phyloP scores from a whole-genome alignment of 2,113 vertebrate genomes.

The Pollimyrus isidori region DNA sequence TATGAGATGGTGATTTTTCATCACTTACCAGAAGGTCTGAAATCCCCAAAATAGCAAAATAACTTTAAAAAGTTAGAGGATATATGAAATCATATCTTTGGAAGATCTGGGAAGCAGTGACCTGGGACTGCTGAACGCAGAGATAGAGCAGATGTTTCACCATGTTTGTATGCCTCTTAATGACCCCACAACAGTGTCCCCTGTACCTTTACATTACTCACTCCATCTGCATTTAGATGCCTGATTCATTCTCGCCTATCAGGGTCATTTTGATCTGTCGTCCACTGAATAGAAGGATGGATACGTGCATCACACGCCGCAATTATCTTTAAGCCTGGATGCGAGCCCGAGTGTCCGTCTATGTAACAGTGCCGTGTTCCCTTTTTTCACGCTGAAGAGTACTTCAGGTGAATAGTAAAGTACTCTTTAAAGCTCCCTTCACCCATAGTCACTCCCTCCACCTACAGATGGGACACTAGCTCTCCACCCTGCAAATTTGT shows the following conservation, averaged over 20 bases:
- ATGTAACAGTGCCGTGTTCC: constrained; percentile 38
- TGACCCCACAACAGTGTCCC: not conserved
- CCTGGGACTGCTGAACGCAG: not conserved
- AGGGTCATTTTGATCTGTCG: not conserved
- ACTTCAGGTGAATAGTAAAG: constrained; percentile 46
- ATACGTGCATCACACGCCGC: not conserved
- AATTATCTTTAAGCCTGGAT: not conserved
- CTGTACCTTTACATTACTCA: not conserved
- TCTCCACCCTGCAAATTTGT: constrained; percentile 20
- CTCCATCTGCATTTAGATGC: not conserved
- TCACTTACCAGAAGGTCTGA: not conserved
- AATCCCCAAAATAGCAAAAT: not conserved
- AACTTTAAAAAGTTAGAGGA: not conserved
- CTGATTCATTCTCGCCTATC: not conserved
- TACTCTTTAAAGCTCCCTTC: constrained; percentile 37
- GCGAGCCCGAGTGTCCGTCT: constrained; percentile 27
- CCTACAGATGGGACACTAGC: constrained; percentile 26
- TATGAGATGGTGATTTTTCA: not conserved
- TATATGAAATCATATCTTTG: not conserved
- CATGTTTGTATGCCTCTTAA: not conserved
- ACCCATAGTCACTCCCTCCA: constrained; percentile 26
- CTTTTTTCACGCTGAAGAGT: constrained; percentile 31
- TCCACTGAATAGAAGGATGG: not conserved
- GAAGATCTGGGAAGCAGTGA: not conserved
- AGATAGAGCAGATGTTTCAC: not conserved